A percentile compares a stretch with the other conserved stretches of the same genome.
Conservation (phyloP, 2,797 vertebrate genomes). For the Anguilla anguilla region DNA sequence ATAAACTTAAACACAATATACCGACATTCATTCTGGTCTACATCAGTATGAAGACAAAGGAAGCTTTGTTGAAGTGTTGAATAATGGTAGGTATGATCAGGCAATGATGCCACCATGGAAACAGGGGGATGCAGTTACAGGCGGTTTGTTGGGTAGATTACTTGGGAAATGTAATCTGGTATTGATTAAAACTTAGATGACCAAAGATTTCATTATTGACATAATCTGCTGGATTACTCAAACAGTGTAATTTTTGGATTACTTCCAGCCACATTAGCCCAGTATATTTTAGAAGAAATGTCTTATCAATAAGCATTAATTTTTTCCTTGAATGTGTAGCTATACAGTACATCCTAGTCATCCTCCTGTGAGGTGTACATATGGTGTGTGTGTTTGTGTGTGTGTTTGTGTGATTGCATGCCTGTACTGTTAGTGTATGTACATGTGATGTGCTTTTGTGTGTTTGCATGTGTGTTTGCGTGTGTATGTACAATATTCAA, state of each 20-base stretch:
- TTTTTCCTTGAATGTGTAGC: no score
- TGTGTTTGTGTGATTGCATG: no score
- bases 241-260: no score
- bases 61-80: not conserved
- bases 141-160: not conserved
- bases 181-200: not conserved
- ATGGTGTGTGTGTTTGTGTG: no score
- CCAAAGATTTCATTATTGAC: not conserved
- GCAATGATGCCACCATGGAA: not conserved
- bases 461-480: no score
- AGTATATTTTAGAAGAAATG: not conserved
- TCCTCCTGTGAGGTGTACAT: no score
- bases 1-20: not conserved
- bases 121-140: not conserved
- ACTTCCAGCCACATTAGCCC: no score
- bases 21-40: not conserved
- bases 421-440: no score
- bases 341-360: no score
- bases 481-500: no score
- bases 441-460: no score
- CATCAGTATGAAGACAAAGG: not conserved
- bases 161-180: not conserved
- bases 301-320: not conserved
- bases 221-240: not conserved
- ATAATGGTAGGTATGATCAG: not conserved